Base-by-base conservation (phyloP, 1,140 invertebrate species). In the Eurytemora carolleeae region DNA sequence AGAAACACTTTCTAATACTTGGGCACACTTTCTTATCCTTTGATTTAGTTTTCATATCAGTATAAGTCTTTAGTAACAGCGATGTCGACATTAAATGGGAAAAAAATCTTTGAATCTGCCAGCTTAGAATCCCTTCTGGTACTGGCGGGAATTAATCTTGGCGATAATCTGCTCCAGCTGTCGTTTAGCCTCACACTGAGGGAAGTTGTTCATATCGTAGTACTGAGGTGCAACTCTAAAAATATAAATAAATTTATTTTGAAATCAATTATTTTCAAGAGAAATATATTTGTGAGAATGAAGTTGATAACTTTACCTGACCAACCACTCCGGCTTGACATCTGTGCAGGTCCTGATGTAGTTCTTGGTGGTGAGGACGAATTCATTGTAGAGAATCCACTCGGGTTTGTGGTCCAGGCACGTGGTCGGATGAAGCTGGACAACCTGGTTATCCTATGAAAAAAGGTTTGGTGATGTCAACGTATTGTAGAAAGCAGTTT, bases 371-470 rank as follows among this genome's bases (percentile, higher is more conserved):
- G 96, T 99, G 58, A 99, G 77, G 24, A 99, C 96, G 74, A 99
- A 98, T 76, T 99, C 96, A 75, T 99, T 98, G 75, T 99, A 99
- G 57, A 99, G 83, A 18, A 98, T 94, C 95, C 95, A 99, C 71
- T 98, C 95, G 1, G 96, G 96, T 76, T 98, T 98, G 73, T 98
- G 95, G 75, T 97, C 94, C 17, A 99, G 77, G 73, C 93, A 97
- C 18, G 93, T 97, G 55, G 93, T 97, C 0, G 96, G 96, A 78
- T 99, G 96, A 16, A 99, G 78, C 72, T 98, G 93, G 7, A 99
- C 95, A 59, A 92, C 82, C 78, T 98, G 96, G 75, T 97, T 98
- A 76, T 99, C 96, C n/a, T n/a, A n/a, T n/a, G n/a, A n/a, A n/a
- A n/a, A n/a, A n/a, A n/a, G n/a, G n/a, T n/a, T n/a, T n/a, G n/a